Conservation (phyloP, 2,888 invertebrate genomes). For the Drosophila lutescens region DNA sequence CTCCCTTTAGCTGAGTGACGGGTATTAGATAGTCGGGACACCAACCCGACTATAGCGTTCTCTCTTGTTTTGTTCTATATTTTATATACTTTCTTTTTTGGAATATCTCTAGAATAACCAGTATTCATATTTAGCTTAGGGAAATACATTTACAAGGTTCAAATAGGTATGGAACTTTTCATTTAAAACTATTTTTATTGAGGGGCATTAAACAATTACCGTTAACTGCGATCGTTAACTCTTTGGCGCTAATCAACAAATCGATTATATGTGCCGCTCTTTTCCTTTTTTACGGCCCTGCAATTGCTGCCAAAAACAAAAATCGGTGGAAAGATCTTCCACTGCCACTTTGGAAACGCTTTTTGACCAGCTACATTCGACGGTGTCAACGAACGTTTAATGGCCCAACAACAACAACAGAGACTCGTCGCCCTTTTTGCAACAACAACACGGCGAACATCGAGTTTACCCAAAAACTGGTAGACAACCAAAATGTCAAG, state of each 20-base stretch:
- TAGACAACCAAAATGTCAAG: constrained; percentile 41
- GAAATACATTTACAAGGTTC: too few relatives aligned
- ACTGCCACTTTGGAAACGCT: constrained; percentile 12
- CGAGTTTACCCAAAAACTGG: constrained; percentile 30
- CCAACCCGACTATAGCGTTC: too few relatives aligned
- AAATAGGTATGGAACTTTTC: too few relatives aligned
- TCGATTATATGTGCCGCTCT: constrained; percentile 3
- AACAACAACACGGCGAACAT: constrained; percentile 20
- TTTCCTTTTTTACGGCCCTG: background rate
- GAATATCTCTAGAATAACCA: too few relatives aligned
- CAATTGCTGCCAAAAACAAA: constrained; percentile 15
- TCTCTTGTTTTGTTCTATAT: too few relatives aligned
- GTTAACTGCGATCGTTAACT: constrained; percentile 6
- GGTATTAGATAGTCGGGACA: too few relatives aligned
- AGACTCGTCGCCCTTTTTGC: constrained; percentile 61
- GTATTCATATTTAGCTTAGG: too few relatives aligned
- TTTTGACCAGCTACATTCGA: constrained; percentile 14
- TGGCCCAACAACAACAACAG: constrained; percentile 28
- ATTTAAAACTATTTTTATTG: background rate
- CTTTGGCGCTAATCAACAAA: background rate
- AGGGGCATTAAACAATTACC: background rate
- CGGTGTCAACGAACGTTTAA: constrained; percentile 71
- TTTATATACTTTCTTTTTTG: too few relatives aligned
- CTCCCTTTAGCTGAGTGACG: too few relatives aligned
- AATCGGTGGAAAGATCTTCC: constrained; percentile 21